Evolutionary conservation across 2,113 vertebrate genomes (phyloP).

Genomic region (Chamaea fasciata): DNA sequence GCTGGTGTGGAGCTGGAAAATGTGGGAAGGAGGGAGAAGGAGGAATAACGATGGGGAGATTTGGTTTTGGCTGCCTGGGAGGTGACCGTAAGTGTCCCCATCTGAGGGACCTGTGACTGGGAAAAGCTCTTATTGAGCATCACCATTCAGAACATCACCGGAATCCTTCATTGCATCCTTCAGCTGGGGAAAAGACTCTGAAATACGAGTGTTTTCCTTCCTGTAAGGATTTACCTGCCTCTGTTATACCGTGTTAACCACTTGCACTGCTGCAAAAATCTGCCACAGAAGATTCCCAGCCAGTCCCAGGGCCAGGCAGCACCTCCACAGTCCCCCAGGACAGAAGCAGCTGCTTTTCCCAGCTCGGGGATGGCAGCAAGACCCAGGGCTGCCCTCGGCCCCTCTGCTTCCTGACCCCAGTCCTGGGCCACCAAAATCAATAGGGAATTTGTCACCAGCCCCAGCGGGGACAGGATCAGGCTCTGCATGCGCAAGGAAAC

Average conservation of each 20-base stretch:
- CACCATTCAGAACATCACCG: not conserved
- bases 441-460: not conserved
- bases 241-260: not conserved
- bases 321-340: not conserved
- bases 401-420: not conserved
- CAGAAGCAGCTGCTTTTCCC: not conserved
- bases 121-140: not conserved
- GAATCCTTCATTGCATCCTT: not conserved
- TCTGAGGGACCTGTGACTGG: not conserved
- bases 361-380: not conserved
- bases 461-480: not conserved
- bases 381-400: not conserved
- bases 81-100: not conserved
- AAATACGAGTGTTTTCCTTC: not conserved
- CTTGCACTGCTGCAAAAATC: not conserved
- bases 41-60: not conserved
- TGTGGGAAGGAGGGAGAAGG: not conserved
- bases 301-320: not conserved
- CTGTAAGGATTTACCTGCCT: not conserved
- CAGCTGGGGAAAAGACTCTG: not conserved
- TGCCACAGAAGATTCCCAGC: not conserved
- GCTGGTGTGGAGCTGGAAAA: not conserved
- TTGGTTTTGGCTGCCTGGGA: not conserved
- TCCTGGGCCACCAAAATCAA: not conserved
- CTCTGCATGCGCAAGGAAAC: constrained; percentile 20